phyloP scores from a whole-genome alignment of 1,140 invertebrate genomes.

The Drosophila pruinosa region DNA sequence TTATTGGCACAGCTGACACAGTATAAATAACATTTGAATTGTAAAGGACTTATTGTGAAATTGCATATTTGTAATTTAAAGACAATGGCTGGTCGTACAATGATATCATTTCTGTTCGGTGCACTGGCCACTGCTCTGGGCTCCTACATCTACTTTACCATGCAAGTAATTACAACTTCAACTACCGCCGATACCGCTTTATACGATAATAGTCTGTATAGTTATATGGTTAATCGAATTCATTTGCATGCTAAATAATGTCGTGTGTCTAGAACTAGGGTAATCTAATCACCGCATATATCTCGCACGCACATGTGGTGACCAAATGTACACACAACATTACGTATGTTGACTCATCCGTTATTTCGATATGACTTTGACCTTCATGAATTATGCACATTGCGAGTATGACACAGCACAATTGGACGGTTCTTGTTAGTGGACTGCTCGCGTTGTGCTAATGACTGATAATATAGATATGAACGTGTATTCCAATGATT shows the following conservation, averaged over 20 bases:
- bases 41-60: constrained; percentile 53
- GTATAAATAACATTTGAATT: not conserved
- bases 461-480: constrained; percentile 30
- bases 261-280: not conserved
- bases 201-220: not conserved
- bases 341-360: constrained; percentile 20
- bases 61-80: constrained; percentile 19
- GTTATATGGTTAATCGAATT: not conserved
- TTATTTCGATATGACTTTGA: constrained; percentile 25
- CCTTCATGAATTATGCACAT: constrained; percentile 41
- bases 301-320: not conserved
- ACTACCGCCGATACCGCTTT: not conserved
- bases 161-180: constrained; percentile 68
- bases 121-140: constrained; percentile 72
- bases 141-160: constrained; percentile 72
- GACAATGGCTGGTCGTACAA: constrained; percentile 58
- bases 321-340: not conserved
- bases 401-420: not conserved
- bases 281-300: constrained; percentile 6
- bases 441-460: not conserved
- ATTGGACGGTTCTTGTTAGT: not conserved
- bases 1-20: constrained; percentile 18
- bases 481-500: constrained; percentile 19
- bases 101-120: constrained; percentile 70
- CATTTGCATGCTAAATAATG: constrained; percentile 56